Percentiles rank a stretch among this genome's conserved stretches.
Conservation (phyloP, 2,888 invertebrate species). For the Taenaris catops region DNA sequence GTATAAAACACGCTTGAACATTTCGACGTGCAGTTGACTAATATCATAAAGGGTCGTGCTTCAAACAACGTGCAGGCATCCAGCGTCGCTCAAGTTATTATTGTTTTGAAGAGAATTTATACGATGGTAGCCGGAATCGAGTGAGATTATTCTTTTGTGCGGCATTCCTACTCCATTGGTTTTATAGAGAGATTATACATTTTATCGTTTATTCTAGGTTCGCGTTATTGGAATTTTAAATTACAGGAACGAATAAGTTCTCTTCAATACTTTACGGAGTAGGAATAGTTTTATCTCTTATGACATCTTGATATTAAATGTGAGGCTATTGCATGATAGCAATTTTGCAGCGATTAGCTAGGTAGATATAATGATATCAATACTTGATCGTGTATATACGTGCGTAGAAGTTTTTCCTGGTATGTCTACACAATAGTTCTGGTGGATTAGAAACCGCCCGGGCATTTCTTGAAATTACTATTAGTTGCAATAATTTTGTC, state of each 20-base stretch:
- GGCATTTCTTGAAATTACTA: too few species aligned
- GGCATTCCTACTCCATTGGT: slow-evolving; percentile 3
- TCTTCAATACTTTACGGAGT: too few species aligned
- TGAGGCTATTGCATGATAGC: too few species aligned
- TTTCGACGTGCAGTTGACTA: slow-evolving; percentile 1
- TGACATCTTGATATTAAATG: too few species aligned
- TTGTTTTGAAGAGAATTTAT: slow-evolving; percentile 24
- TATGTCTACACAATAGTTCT: too few species aligned
- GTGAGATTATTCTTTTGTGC: slow-evolving; percentile 15
- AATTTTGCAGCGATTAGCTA: too few species aligned
- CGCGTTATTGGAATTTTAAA: slow-evolving; percentile 8
- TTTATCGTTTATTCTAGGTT: slow-evolving; percentile 10
- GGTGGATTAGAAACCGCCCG: too few species aligned
- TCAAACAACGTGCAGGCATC: slow-evolving; percentile 21
- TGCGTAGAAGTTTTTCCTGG: too few species aligned
- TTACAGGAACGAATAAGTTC: not conserved
- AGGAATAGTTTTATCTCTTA: too few species aligned
- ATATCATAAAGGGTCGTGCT: slow-evolving; percentile 5
- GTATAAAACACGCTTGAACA: not conserved
- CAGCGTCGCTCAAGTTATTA: slow-evolving; percentile 26
- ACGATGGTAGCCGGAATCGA: slow-evolving; percentile 17
- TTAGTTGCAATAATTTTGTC: too few species aligned
- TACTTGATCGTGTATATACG: too few species aligned
- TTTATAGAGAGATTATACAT: slow-evolving; percentile 10
- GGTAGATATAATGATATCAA: too few species aligned